Base-by-base conservation (phyloP, 2,797 vertebrate species). In the Sternarchorhynchus goeldii region DNA sequence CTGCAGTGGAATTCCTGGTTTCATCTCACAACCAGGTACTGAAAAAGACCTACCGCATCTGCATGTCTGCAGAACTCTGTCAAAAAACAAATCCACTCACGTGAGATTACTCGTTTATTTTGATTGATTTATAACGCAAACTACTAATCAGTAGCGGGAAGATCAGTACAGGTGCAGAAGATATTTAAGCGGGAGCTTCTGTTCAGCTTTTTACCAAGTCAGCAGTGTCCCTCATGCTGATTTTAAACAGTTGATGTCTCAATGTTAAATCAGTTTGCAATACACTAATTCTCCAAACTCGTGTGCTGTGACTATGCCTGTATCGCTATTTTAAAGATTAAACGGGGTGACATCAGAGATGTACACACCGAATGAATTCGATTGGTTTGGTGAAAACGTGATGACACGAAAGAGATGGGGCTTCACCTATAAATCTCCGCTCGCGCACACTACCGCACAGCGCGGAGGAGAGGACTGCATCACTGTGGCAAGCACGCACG, bases 391-490 rank as follows among this genome's bases (percentile, higher is more conserved):
- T 67, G 83, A 56, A 76, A 36, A 83, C 63, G 86, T 75, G 88
- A 67, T 81, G 88, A 81, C 81, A 84, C 58, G 59, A 76, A 86
- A 75, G 85, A 82, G 81, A 82, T 41, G 72, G 81, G 76, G 82
- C 66, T 77, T 70, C 74, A 14, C 84, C 81, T 92, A 92, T 92
- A 92, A 92, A 91, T 90, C 75, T 63, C 76, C 84, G 58, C 86
- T 59, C 68, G 25, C 67, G 39, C 73, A 25, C 81, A 20, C 85
- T 77, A 77, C 66, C 70, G 53, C 80, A 82, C 84, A 83, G 60
- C 71, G 77, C 45, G 53, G 67, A 85, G 65, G 72, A 68, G 82
- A 83, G 71, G 77, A 88, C 84, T 82, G 86, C 70, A 78, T 76
- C 73, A 71, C 76, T 79, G 82, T 82, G 56, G 72, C 31, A 75